These are phyloP conservation scores for Ladona fulva DNA, from an alignment of 1,140 invertebrate species.

Conservation along the genomic window DNA sequence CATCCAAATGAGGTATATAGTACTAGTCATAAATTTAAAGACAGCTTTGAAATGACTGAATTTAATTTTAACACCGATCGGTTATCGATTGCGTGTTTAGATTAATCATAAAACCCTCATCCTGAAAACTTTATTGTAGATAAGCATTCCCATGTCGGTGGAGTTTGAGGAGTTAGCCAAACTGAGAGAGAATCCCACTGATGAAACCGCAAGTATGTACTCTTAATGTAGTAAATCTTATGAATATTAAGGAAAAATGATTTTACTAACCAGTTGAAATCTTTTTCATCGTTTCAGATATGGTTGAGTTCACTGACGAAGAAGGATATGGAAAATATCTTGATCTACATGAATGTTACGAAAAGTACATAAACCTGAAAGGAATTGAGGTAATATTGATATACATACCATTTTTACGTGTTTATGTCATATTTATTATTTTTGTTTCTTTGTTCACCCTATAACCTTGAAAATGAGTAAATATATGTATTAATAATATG, in stretches of 20 bases:
- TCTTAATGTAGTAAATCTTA: slow-evolving; percentile 17
- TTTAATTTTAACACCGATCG: neutral
- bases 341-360: slow-evolving; percentile 96
- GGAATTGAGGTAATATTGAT: slow-evolving; percentile 72
- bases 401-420: slow-evolving; percentile 10
- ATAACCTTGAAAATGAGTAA: too few species aligned
- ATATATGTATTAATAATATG: too few species aligned
- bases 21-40: slow-evolving; percentile 24
- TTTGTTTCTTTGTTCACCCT: too few species aligned
- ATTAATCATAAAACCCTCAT: neutral
- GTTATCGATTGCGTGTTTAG: neutral
- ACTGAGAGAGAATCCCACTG: slow-evolving; percentile 74
- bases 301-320: slow-evolving; percentile 98
- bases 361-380: slow-evolving; percentile 94
- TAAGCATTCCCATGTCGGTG: slow-evolving; percentile 87
- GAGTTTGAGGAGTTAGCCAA: slow-evolving; percentile 94
- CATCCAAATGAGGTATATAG: slow-evolving; percentile 83
- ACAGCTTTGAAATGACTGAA: neutral
- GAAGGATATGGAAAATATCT: slow-evolving; percentile 99
- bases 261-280: slow-evolving; percentile 19
- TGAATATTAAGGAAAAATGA: slow-evolving; percentile 18
- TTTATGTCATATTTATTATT: neutral
- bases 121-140: slow-evolving; percentile 23
- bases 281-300: slow-evolving; percentile 42
- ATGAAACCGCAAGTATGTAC: slow-evolving; percentile 55